Evolutionary conservation across 2,888 invertebrate genomes (phyloP), one percentile per base, ranked within the genome.

Genomic region (Baronia brevicornis): DNA sequence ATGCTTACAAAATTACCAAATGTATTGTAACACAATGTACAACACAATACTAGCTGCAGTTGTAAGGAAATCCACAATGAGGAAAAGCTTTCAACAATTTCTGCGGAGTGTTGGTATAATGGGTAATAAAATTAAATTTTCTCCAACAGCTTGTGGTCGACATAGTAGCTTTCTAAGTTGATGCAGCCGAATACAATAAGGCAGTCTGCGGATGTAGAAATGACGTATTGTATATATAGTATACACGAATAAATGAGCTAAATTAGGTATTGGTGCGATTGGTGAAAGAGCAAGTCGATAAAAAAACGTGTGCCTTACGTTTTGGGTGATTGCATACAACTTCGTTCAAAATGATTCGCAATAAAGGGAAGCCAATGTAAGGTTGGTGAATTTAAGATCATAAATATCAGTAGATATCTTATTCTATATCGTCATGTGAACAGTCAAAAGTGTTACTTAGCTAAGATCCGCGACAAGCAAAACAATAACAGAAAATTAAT

Each of bases 51-150:
- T 23, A 17, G 15, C 18, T 21, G 31, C 22, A 22, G 9, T 8
- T 17, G 22, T 28, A 19, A 24, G 21, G 27, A 44, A 34, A 37
- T n/a, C n/a, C n/a, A 36, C 38, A 39, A 43, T 33, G 39, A 54
- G 51, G 51, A 59, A 63, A 52, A 39, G 43, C 55, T 61, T 66
- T 56, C 51, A 44, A 52, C 51, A 54, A 48, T 39, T n/a, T n/a
- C 51, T 48, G 39, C 32, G 37, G 33, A 37, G 39, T 48, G 48
- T 38, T 37, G 41, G 46, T 51, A 54, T 53, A 59, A 54, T 53
- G 44, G 44, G 55, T 46, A 44, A 60, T 70, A 64, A 68, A 63
- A 56, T 40, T 49, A 57, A 57, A 48, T 48, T 50, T 61, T 37
- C 35, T 48, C 45, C n/a, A 54, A 52, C 55, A 51, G 51, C 11